Percentiles rank a stretch among this genome's conserved stretches.
phyloP scores from a whole-genome alignment of 1,140 invertebrate genomes.

The Diorhabda elongata region DNA sequence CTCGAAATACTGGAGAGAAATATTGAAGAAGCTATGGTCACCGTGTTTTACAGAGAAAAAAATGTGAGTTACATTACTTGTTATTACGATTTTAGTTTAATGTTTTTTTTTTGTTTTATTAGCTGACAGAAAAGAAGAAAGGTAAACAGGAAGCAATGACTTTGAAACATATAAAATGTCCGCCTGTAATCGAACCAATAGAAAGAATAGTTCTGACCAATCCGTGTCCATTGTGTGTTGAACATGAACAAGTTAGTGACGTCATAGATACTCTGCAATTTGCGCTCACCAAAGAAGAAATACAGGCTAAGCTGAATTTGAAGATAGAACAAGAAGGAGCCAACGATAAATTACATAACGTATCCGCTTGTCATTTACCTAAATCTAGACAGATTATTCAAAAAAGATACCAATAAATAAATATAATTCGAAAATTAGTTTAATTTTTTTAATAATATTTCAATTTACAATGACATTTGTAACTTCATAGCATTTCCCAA shows the following conservation, averaged over 20 bases:
- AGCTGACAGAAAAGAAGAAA: slow-evolving; percentile 8
- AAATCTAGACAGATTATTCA: slow-evolving; percentile 54
- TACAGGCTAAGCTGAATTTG: slow-evolving; percentile 43
- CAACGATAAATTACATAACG: slow-evolving; percentile 50
- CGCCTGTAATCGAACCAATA: slow-evolving; percentile 26
- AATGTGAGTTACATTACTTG: not conserved
- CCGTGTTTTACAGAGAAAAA: slow-evolving; percentile 35
- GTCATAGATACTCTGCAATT: slow-evolving; percentile 50
- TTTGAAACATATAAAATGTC: slow-evolving; percentile 9
- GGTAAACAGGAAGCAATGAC: slow-evolving; percentile 1
- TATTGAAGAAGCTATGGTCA: slow-evolving; percentile 51
- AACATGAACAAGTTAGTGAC: slow-evolving; percentile 52
- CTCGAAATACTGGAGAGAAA: slow-evolving; percentile 65
- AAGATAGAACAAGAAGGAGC: slow-evolving; percentile 46
- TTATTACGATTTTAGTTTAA: too few relatives aligned
- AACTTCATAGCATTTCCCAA: too few relatives aligned
- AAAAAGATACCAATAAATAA: slow-evolving; percentile 50
- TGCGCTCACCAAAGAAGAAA: slow-evolving; percentile 46
- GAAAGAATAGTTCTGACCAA: slow-evolving; percentile 34
- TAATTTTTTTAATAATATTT: too few relatives aligned
- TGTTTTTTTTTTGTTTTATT: not conserved
- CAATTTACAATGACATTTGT: too few relatives aligned
- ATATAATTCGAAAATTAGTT: not conserved
- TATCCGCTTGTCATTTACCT: slow-evolving; percentile 54
- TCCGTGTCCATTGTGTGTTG: slow-evolving; percentile 46